Percentiles rank a stretch among this genome's conserved stretches.
Evolutionary conservation across 2,797 vertebrate genomes (phyloP).

Genomic region (Spinus olivaceus): DNA sequence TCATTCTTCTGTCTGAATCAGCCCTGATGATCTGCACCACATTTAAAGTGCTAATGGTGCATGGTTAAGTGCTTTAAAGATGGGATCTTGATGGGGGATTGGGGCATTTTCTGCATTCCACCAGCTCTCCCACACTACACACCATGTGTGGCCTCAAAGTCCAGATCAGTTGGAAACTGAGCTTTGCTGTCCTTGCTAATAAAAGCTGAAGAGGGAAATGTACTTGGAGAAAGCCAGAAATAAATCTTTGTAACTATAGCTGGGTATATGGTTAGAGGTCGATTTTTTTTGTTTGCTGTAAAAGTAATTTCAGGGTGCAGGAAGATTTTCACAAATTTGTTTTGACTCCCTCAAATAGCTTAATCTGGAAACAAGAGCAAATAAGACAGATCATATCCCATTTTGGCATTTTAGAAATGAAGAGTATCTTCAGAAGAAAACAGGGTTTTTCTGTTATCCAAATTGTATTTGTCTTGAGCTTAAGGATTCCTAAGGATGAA

Average conservation of each 20-base stretch:
- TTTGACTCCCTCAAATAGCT: conserved; percentile 13
- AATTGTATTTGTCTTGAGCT: conserved; percentile 4
- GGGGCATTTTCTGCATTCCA: not conserved
- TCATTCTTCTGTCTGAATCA: not conserved
- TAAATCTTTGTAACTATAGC: not conserved
- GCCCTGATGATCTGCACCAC: not conserved
- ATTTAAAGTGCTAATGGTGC: not conserved
- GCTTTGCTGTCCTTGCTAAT: not conserved
- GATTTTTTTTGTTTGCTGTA: conserved; percentile 11
- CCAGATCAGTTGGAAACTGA: not conserved
- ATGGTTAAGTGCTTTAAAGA: not conserved
- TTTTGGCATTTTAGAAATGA: conserved; percentile 8
- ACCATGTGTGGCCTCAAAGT: not conserved
- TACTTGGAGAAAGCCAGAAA: not conserved
- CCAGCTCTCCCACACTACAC: not conserved
- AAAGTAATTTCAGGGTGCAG: not conserved
- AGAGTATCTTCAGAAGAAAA: not conserved
- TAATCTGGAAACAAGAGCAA: conserved; percentile 30
- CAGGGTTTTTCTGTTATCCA: not conserved
- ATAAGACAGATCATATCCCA: not conserved
- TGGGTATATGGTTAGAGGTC: not conserved
- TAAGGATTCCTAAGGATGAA: not conserved
- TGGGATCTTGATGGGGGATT: not conserved
- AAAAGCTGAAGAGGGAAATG: not conserved
- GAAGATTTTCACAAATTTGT: conserved; percentile 8